phyloP scores from a whole-genome alignment of 2,888 invertebrate genomes.

The Rotaria socialis region DNA sequence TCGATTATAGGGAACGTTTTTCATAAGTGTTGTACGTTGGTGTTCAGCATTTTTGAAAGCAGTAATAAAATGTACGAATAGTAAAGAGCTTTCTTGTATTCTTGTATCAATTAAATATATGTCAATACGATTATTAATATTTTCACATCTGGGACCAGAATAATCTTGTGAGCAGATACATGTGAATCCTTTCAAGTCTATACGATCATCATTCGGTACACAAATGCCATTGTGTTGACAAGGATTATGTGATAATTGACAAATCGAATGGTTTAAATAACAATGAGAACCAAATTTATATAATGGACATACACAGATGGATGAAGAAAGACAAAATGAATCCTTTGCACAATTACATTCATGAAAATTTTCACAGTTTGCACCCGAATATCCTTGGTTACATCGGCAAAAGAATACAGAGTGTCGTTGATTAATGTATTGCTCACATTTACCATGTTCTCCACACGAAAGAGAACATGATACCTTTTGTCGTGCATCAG shows the following conservation, averaged over 20 bases:
- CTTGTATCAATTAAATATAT: no score
- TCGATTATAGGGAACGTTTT: no score
- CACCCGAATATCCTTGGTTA: neutral
- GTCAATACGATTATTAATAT: no score
- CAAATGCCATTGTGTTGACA: neutral
- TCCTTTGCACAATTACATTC: neutral
- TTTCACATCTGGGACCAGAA: no score
- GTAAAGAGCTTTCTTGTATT: no score
- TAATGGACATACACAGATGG: neutral
- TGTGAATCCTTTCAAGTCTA: neutral
- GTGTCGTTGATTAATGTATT: no score
- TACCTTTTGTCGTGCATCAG: neutral
- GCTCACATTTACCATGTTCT: no score
- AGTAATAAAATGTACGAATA: no score
- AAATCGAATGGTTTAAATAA: neutral
- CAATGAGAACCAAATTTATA: neutral
- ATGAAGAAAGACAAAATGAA: neutral
- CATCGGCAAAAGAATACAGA: neutral
- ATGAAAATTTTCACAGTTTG: neutral
- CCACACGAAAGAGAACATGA: no score
- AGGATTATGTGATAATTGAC: neutral
- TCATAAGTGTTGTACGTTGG: no score
- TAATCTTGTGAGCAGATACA: no score
- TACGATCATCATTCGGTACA: slow-evolving; percentile 19
- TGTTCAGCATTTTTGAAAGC: no score